phyloP scores from a whole-genome alignment of 1,140 invertebrate genomes.

The Drosophila sproati region DNA sequence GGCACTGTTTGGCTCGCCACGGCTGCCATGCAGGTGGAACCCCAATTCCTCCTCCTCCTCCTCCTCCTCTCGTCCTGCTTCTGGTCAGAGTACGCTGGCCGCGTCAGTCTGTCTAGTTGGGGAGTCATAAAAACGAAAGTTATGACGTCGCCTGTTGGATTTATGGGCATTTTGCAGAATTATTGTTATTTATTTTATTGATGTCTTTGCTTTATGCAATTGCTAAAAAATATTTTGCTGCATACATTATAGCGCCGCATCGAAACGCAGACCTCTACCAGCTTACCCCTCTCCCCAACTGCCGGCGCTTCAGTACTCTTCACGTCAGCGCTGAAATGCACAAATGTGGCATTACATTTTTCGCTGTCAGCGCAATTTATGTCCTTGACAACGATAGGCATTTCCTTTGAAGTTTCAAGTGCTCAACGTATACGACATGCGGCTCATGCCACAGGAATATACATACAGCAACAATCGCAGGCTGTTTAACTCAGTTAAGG shows the following conservation, averaged over 20 bases:
- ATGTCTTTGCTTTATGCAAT: slow-evolving; percentile 75
- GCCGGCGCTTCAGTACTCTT: too few species aligned
- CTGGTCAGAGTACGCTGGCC: not conserved
- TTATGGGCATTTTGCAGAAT: slow-evolving; percentile 78
- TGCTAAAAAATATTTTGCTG: slow-evolving; percentile 74
- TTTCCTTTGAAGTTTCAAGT: slow-evolving; percentile 82
- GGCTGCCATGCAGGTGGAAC: slow-evolving; percentile 51
- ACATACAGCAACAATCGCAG: slow-evolving; percentile 14
- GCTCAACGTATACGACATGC: slow-evolving; percentile 27
- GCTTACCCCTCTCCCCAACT: not conserved
- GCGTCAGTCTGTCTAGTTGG: slow-evolving; percentile 73
- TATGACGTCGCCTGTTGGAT: slow-evolving; percentile 75
- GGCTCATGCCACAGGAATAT: slow-evolving; percentile 5
- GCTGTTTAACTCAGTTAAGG: slow-evolving; percentile 33
- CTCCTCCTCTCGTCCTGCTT: not conserved
- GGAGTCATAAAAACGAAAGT: slow-evolving; percentile 80
- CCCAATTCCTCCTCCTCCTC: not conserved
- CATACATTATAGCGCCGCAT: slow-evolving; percentile 66
- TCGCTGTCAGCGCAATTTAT: slow-evolving; percentile 81
- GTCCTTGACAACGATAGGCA: slow-evolving; percentile 82
- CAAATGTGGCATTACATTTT: slow-evolving; percentile 60
- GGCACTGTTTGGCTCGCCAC: slow-evolving; percentile 29
- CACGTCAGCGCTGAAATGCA: slow-evolving; percentile 50
- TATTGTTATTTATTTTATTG: slow-evolving; percentile 83
- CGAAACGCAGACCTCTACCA: slow-evolving; percentile 2